Evolutionary conservation across 2,113 vertebrate species (phyloP).

Genomic region (Mobula birostris): DNA sequence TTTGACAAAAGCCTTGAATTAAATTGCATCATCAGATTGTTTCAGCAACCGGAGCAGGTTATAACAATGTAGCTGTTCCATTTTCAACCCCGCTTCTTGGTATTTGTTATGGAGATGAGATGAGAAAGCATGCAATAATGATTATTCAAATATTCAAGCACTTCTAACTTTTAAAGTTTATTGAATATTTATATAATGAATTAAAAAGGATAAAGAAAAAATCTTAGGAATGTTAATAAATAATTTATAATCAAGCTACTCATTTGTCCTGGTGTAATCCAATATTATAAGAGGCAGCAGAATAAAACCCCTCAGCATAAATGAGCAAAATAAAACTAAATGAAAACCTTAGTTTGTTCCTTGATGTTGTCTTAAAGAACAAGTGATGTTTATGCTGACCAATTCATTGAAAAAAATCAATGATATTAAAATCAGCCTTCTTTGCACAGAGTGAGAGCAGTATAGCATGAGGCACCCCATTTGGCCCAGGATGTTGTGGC

Average conservation of each 20-base stretch:
- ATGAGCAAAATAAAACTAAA: background rate
- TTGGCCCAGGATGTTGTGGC: too few relatives aligned
- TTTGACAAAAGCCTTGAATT: slow-evolving; percentile 45
- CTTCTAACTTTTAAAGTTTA: background rate
- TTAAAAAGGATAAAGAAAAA: background rate
- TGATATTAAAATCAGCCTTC: background rate
- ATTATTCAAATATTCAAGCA: slow-evolving; percentile 27
- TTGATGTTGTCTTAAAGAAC: background rate
- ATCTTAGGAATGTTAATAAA: slow-evolving; percentile 21
- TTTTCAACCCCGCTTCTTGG: background rate
- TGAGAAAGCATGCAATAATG: slow-evolving; percentile 8
- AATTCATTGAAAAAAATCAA: background rate
- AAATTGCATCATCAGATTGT: slow-evolving; percentile 15
- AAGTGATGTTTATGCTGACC: background rate
- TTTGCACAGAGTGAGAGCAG: too few relatives aligned
- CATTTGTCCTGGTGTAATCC: slow-evolving; percentile 9
- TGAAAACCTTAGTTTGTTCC: background rate
- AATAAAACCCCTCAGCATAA: background rate
- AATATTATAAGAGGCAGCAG: background rate
- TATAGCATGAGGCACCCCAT: too few relatives aligned
- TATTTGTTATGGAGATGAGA: slow-evolving; percentile 27
- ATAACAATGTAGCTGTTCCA: background rate
- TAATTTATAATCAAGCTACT: background rate
- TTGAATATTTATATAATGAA: slow-evolving; percentile 12
- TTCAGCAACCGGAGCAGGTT: background rate